Conservation (phyloP, 2,797 vertebrate genomes). For the Sebastolobus altivelis region DNA sequence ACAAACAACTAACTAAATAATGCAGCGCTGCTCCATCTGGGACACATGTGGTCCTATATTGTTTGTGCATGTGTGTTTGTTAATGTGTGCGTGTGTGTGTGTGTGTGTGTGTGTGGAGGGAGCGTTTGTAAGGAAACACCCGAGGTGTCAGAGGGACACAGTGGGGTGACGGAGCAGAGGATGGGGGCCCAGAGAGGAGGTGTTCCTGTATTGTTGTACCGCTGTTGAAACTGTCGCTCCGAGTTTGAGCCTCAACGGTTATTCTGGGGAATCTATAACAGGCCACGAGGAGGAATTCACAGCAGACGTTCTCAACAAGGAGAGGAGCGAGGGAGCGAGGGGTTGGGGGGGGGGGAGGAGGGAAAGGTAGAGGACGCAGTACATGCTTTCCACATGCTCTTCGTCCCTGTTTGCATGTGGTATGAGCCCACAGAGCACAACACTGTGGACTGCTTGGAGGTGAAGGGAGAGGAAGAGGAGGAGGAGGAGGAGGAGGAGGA, state of each 20-base stretch:
- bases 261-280: conserved; percentile 66
- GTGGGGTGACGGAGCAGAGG: conserved; percentile 66
- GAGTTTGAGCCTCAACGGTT: conserved; percentile 66
- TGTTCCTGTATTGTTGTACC: conserved; percentile 77
- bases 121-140: conserved; percentile 79
- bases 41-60: conserved; percentile 47
- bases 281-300: conserved; percentile 50
- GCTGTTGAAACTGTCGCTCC: conserved; percentile 78
- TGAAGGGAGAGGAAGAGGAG: conserved; percentile 38
- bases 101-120: conserved; percentile 39
- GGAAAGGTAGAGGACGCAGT: neutral
- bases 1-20: conserved; percentile 59
- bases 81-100: conserved; percentile 1
- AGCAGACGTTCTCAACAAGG: conserved; percentile 48
- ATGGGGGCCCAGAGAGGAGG: conserved; percentile 67
- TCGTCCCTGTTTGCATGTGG: conserved; percentile 51
- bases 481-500: conserved; percentile 46
- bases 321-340: conserved; percentile 28
- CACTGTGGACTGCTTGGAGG: conserved; percentile 25
- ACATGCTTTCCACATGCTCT: conserved; percentile 57
- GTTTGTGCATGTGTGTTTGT: conserved; percentile 25
- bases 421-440: conserved; percentile 35
- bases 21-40: conserved; percentile 62
- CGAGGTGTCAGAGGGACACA: conserved; percentile 72
- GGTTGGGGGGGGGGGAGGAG: conserved; percentile 30